phyloP scores from a whole-genome alignment of 2,113 vertebrate genomes.

The Vulpes ferrilata region DNA sequence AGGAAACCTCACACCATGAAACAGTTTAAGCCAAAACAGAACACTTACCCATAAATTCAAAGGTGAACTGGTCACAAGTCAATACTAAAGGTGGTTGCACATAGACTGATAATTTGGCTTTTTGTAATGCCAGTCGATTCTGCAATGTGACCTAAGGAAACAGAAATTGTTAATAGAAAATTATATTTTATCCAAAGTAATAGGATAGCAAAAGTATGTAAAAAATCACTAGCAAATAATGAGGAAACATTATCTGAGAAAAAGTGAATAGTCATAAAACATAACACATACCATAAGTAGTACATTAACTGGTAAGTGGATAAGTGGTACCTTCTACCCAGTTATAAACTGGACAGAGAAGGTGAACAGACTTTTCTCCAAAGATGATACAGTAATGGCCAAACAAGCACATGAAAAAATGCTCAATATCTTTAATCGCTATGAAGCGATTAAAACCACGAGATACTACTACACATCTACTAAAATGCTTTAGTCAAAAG shows the following conservation, averaged over 20 bases:
- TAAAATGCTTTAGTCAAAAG: neutral
- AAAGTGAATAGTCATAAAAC: conserved; percentile 38
- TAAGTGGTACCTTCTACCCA: neutral
- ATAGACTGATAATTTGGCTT: conserved; percentile 90
- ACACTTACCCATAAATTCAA: conserved; percentile 92
- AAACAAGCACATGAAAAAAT: conserved; percentile 2
- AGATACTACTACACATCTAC: neutral
- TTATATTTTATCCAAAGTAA: neutral
- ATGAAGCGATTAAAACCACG: neutral
- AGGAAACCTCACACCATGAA: neutral
- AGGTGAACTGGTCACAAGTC: conserved; percentile 93
- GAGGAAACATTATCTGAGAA: neutral
- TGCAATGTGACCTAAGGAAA: conserved; percentile 91
- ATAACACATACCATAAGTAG: neutral
- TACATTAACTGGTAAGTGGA: neutral
- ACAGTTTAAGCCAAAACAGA: neutral
- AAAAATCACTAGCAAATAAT: conserved; percentile 50
- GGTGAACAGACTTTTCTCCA: neutral
- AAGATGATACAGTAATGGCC: neutral
- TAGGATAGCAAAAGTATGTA: neutral
- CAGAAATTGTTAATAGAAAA: conserved; percentile 56
- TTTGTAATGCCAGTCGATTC: conserved; percentile 86
- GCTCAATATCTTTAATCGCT: neutral
- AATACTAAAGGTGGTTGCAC: conserved; percentile 92
- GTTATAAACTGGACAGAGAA: neutral